phyloP scores from a whole-genome alignment of 2,888 invertebrate genomes.

The Parnassius glacialis region DNA sequence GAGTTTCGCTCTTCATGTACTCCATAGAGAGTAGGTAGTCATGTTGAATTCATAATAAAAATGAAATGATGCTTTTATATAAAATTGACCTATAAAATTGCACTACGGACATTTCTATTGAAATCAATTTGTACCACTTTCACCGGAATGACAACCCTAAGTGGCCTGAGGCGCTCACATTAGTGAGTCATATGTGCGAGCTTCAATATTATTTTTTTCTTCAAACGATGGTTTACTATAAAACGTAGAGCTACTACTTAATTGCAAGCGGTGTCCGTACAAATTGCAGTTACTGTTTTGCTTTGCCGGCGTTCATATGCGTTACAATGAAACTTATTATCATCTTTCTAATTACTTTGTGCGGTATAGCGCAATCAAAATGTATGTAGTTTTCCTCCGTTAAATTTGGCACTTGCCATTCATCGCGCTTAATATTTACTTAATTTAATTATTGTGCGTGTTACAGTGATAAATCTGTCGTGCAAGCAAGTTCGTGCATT shows the following conservation, averaged over 20 bases:
- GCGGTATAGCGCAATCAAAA: constrained; percentile 20
- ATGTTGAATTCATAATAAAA: constrained; percentile 20
- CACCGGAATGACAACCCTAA: constrained; percentile 24
- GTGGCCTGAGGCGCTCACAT: constrained; percentile 18
- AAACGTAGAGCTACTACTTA: constrained; percentile 18
- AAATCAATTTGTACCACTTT: constrained; percentile 22
- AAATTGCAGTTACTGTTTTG: constrained; percentile 34
- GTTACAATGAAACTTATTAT: constrained; percentile 20
- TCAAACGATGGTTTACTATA: constrained; percentile 19
- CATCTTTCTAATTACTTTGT: constrained; percentile 12
- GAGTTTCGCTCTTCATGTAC: constrained; percentile 6
- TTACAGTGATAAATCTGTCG: constrained; percentile 41
- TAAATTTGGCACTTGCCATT: too few relatives aligned
- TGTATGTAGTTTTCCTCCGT: constrained; percentile 7
- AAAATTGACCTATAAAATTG: constrained; percentile 21
- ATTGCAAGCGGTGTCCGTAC: constrained; percentile 21
- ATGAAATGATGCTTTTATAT: constrained; percentile 15
- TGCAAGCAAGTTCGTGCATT: constrained; percentile 43
- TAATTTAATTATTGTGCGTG: constrained; percentile 4
- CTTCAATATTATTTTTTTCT: constrained; percentile 16
- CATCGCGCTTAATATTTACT: too few relatives aligned
- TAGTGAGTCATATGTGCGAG: constrained; percentile 14
- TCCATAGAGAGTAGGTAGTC: constrained; percentile 13
- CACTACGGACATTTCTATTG: constrained; percentile 15
- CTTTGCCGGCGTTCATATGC: constrained; percentile 26